Percentiles rank a stretch among this genome's conserved stretches.
Conservation (phyloP, 2,113 vertebrate species). For the Bungarus multicinctus region DNA sequence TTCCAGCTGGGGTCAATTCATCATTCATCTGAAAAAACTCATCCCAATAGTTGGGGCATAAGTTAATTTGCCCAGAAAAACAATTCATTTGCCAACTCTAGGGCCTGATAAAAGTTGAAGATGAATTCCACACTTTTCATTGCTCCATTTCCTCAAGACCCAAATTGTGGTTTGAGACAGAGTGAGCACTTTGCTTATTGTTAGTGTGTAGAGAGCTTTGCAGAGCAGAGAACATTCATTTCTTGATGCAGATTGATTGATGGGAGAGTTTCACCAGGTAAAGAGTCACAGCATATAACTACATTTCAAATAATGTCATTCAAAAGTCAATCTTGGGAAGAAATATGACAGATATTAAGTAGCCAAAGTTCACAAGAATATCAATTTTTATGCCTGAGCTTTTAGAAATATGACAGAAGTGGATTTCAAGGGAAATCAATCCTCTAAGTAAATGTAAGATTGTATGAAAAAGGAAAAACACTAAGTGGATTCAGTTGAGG, state of each 20-base stretch:
- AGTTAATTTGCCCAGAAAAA: neutral
- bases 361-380: constrained; percentile 63
- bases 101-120: neutral
- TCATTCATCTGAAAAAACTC: neutral
- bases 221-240: neutral
- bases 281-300: constrained; percentile 59
- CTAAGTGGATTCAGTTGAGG: constrained; percentile 12
- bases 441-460: neutral
- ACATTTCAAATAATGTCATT: constrained; percentile 69
- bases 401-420: constrained; percentile 64
- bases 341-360: constrained; percentile 64
- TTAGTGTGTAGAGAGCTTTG: constrained; percentile 20
- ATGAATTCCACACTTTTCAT: neutral
- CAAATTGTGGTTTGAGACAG: neutral
- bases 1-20: neutral
- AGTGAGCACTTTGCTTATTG: neutral
- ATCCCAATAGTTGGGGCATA: neutral
- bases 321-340: constrained; percentile 54
- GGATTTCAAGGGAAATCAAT: constrained; percentile 55
- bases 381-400: constrained; percentile 58
- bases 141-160: neutral
- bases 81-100: neutral
- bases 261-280: constrained; percentile 65
- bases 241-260: constrained; percentile 46
- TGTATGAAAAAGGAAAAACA: neutral